Evolutionary conservation across 2,113 vertebrate genomes (phyloP), one percentile per base, ranked within the genome.

Genomic region (Columba janthina): DNA sequence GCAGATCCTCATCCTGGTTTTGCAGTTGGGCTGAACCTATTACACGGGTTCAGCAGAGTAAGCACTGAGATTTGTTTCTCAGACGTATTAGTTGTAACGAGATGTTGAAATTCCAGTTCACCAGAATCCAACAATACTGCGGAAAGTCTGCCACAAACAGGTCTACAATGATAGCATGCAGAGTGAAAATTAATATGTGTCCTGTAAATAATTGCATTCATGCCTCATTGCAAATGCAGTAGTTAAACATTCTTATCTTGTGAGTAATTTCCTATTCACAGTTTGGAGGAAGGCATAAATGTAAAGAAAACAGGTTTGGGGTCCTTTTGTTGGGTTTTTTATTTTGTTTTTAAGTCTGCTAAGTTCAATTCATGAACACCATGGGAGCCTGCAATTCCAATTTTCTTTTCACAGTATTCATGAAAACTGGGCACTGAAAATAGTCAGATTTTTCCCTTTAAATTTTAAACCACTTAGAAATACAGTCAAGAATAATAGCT

Each of bases 361-460:
- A 97, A 97, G 98, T 97, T 98, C 97, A 98, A 98, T 98, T 98
- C 97, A 91, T 74, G 25, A 93, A 94, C 97, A 94, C 98, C 48
- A n/a, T 70, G 58, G 97, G 97, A 97, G 81, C 29, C 92, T 91
- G 82, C 89, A 96, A 56, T 97, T 98, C 93, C 97, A 98, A 97
- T 98, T 98, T 98, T 97, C 96, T 98, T 98, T 98, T 98, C 92
- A 96, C 95, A 96, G 90, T 93, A 95, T 96, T 98, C 97, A 97
- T 97, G 96, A 98, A 97, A 97, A 98, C 74, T 89, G 70, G 80
- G 88, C 96, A 96, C 54, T 95, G 94, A 82, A 97, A 97, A 97
- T 79, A 97, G 94, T 85, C 69, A 81, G 50, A 77, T 92, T 92
- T 97, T 96, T 26, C 50, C 82, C 48, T 88, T 58, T 96, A 96